Conservation (phyloP, 2,113 vertebrate genomes). For the Pionites leucogaster region DNA sequence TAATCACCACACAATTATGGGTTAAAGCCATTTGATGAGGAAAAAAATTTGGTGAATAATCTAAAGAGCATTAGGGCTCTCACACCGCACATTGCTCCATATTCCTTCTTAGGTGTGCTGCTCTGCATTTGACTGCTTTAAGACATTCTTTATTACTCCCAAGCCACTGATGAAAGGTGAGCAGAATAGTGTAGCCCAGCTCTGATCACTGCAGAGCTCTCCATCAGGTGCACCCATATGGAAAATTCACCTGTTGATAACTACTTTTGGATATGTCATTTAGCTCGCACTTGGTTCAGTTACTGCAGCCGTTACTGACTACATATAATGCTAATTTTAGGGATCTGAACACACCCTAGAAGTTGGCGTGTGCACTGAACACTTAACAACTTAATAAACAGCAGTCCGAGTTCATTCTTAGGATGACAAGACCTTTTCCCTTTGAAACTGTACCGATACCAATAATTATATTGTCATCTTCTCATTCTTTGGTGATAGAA, state of each 20-base stretch:
- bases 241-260: conserved; percentile 4
- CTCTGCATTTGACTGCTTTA: neutral
- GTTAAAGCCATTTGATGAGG: neutral
- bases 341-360: neutral
- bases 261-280: conserved; percentile 26
- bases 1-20: neutral
- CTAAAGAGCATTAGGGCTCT: neutral
- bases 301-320: neutral
- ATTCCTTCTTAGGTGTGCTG: neutral
- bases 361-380: neutral
- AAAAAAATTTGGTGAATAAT: conserved; percentile 5
- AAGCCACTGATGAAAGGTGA: neutral
- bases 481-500: neutral
- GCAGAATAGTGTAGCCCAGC: neutral
- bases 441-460: neutral
- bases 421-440: neutral
- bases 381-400: conserved; percentile 15
- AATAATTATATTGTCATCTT: neutral
- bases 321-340: conserved; percentile 14
- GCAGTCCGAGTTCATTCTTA: neutral
- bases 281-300: neutral
- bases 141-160: conserved; percentile 3
- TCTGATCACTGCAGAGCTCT: neutral
- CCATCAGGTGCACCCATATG: neutral
- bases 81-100: neutral